Evolutionary conservation across 2,113 vertebrate species (phyloP), one percentile per base, ranked within the genome.

Genomic region (Actinemys pallida): DNA sequence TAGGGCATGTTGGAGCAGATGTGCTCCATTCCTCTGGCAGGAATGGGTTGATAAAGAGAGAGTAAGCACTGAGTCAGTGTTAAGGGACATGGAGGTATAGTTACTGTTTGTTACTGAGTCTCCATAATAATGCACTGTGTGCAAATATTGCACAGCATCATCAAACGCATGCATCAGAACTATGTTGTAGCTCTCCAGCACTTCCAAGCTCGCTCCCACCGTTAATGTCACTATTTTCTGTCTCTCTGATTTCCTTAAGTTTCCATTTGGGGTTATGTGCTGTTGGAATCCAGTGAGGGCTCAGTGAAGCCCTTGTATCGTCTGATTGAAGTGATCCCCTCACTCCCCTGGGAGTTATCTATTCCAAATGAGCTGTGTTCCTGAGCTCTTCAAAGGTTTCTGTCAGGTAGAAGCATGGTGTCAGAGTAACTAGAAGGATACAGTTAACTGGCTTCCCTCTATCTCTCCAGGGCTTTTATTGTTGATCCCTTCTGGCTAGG

Each of bases 161-260:
- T 39, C 31, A 39, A 8, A 39, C 8, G 1, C 35, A 5, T 72
- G 16, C 8, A 72, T 17, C 31, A 72, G 65, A 4, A 4, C 9
- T 39, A 31, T 12, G 65, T 20, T 8, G 35, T 72, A 39, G 35
- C 35, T n/a, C 65, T 69, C 35, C 65, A 39, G 65, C 31, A 6
- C 6, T 49, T 25, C 42, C 31, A 85, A 12, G 8, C 8, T 13
- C 7, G 4, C 31, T 5, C 13, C 82, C 0, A 1, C 45, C 6
- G 7, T 50, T 22, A 19, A 20, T 2, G 25, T 16, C 75, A 17
- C 42, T 4, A 8, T 39, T 72, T 72, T n/a, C 4, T 16, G 35
- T 14, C 0, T 1, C 9, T 0, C 49, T 2, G 42, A 19, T 0
- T n/a, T 35, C 8, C 17, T 2, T 4, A 13, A 0, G 0, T 1